Base-by-base conservation (phyloP, 2,888 invertebrate species). In the Slavum lentiscoides region DNA sequence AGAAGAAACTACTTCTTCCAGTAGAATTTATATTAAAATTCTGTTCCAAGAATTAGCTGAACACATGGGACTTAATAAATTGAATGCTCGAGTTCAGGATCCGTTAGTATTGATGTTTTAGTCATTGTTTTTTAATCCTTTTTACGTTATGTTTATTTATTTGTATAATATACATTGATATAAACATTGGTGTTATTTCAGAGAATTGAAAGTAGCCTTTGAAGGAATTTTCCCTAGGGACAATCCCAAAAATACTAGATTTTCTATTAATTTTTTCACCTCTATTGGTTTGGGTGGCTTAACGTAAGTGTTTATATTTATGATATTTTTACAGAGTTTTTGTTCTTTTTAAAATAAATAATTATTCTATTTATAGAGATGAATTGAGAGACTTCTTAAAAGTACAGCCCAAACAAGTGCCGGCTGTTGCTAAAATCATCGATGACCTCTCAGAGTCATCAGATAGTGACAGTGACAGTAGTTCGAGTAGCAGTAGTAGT, bases 261-360 rank as follows among this genome's bases (percentile, higher is more conserved):
- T 99, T 88, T 94, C 98, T 0, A 98, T 99, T 73, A 98, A 98
- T 86, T 98, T 97, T 88, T 98, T 98, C 87, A 97, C 97, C 0
- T 95, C 96, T 0, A 97, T 97, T 85, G 97, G 98, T 84, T 89
- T 99, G 77, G 98, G 98, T 81, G 98, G 97, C 0, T 88, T 99
- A 2, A 99, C 98, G 89, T 91, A 86, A 88, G 90, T 86, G 39
- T 64, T 23, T 7, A 37, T 53, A 67, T 15, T 74, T 30, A 30
- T 59, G 17, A 55, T 53, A 76, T 77, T 70, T 72, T 67, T 58
- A 68, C 9, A 5, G 0, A 49, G 1, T 49, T 49, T 49, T n/a
- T 1, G 6, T 19, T 66, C 43, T 13, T 21, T 4, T 17, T 9
- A 15, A 55, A n/a, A 68, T 23, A 39, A 82, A 74, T 17, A 37